These are phyloP conservation scores for Vanessa atalanta DNA, from an alignment of 1,140 invertebrate species.

Conservation along the genomic window DNA sequence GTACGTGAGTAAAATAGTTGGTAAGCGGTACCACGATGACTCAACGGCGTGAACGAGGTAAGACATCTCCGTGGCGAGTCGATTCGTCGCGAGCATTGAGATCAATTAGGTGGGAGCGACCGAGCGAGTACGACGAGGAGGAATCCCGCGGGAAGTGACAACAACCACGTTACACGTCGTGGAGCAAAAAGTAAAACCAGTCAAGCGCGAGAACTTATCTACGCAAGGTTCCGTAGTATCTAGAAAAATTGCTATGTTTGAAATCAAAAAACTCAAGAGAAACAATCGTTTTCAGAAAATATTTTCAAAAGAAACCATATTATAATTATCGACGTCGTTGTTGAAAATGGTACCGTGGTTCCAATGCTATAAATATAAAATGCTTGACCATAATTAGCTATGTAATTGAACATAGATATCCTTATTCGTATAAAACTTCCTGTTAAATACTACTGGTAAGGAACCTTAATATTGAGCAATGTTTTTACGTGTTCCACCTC, in stretches of 20 bases:
- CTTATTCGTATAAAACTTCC: too few species aligned
- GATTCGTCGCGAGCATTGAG: conserved; percentile 75
- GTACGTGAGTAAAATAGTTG: neutral
- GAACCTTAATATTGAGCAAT: too few species aligned
- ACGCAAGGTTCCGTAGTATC: neutral
- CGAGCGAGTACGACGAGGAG: conserved; percentile 62
- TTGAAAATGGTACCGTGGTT: too few species aligned
- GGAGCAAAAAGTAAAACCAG: conserved; percentile 6
- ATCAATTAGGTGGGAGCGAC: conserved; percentile 71
- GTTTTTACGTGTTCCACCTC: too few species aligned
- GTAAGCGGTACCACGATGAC: conserved; percentile 38
- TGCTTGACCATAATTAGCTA: too few species aligned
- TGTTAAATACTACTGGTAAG: too few species aligned
- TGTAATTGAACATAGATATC: too few species aligned
- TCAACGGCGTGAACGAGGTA: conserved; percentile 51
- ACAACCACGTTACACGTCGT: conserved; percentile 3
- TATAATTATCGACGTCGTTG: too few species aligned
- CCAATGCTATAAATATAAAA: too few species aligned
- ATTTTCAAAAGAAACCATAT: too few species aligned
- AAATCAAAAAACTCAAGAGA: neutral
- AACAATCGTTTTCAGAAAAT: neutral
- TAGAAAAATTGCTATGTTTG: neutral
- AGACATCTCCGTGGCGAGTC: conserved; percentile 65
- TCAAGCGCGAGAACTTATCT: neutral
- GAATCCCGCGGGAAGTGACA: conserved; percentile 64